These are phyloP conservation scores for Acanthisitta chloris DNA, from an alignment of 2,113 vertebrate genomes.

Conservation along the genomic window DNA sequence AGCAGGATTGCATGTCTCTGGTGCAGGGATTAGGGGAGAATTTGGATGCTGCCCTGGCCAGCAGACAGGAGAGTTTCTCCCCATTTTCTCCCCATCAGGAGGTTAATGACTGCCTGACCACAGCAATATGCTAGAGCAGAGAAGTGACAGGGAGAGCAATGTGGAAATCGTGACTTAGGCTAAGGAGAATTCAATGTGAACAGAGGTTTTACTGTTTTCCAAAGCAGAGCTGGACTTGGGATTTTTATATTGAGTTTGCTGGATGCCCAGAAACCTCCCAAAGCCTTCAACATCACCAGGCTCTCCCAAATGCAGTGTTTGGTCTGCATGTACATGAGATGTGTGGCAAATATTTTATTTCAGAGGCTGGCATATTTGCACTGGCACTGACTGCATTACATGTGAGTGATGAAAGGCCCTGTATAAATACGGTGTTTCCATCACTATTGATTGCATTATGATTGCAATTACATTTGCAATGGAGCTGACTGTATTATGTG, in stretches of 20 bases:
- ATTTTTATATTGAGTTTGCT: background rate
- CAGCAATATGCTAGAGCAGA: background rate
- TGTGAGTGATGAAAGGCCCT: conserved; percentile 68
- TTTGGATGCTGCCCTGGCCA: background rate
- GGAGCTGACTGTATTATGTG: background rate
- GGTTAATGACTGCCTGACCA: conserved; percentile 4
- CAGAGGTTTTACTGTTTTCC: background rate
- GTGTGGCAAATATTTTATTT: conserved; percentile 63
- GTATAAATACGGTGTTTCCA: conserved; percentile 66
- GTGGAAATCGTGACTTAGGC: background rate
- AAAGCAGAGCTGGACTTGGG: background rate
- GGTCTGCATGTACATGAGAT: conserved; percentile 28
- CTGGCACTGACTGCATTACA: conserved; percentile 47
- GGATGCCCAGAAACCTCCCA: background rate
- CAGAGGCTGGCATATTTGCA: conserved; percentile 65
- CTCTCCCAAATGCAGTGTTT: conserved; percentile 4
- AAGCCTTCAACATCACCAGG: background rate
- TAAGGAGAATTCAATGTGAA: conserved; percentile 11
- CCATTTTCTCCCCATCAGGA: background rate
- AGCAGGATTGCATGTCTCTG: background rate
- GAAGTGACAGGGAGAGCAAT: background rate
- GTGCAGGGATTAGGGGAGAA: background rate
- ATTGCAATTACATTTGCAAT: conserved; percentile 39
- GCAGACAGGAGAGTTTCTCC: background rate
- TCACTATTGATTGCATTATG: conserved; percentile 44